Conservation (phyloP, 2,797 vertebrate genomes). For the Moxostoma hubbsi region DNA sequence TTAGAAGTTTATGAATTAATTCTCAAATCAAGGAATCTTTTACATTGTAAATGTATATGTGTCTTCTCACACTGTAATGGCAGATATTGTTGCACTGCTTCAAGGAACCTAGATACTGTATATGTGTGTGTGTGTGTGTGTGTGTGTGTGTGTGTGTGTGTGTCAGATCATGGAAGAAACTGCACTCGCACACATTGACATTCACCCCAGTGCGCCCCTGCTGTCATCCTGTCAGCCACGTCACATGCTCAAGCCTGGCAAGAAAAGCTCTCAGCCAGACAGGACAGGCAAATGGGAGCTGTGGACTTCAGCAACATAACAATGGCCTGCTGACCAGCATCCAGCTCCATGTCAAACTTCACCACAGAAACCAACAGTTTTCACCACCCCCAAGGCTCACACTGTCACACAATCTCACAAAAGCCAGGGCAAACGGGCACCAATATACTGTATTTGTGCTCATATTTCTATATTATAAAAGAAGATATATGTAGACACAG, state of each 20-base stretch:
- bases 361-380: conserved; percentile 45
- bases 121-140: conserved; percentile 46
- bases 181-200: conserved; percentile 75
- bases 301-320: conserved; percentile 78
- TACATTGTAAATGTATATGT: conserved; percentile 22
- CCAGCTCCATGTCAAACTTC: conserved; percentile 35
- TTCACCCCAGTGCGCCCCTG: conserved; percentile 71
- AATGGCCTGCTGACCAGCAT: conserved; percentile 61
- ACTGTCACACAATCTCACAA: conserved; percentile 45
- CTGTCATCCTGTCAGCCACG: conserved; percentile 82
- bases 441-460: background rate
- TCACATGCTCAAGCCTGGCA: conserved; percentile 76
- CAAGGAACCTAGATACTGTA: conserved; percentile 25
- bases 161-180: conserved; percentile 64
- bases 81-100: conserved; percentile 6
- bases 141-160: conserved; percentile 56
- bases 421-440: conserved; percentile 12
- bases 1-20: conserved; percentile 1
- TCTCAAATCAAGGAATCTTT: conserved; percentile 7
- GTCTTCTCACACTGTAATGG: conserved; percentile 9
- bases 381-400: conserved; percentile 36
- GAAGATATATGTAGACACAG: background rate
- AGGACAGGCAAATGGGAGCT: conserved; percentile 77
- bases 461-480: background rate
- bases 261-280: conserved; percentile 78